Base-by-base conservation (phyloP, 2,797 vertebrate species). In the Amblyopsis hoosieri region DNA sequence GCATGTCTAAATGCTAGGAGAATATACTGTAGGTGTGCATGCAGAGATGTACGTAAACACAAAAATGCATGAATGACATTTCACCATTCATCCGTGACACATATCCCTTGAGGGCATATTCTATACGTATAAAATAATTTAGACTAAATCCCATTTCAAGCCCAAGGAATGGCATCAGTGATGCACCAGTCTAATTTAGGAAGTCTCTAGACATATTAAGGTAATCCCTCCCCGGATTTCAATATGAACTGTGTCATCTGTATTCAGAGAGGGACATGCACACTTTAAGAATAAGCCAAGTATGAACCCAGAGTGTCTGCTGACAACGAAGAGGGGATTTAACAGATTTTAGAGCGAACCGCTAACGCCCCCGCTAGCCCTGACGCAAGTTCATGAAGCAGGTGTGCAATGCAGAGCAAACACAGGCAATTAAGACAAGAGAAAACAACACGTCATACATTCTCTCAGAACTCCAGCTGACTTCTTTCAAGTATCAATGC, bases 201-300 rank as follows among this genome's bases (percentile, higher is more conserved):
- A 79, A 71, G 68, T 83, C 86, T 85, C 85, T 47, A 54, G 78
- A 78, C 78, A 89, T 73, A 81, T 81, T 70, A 67, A 82, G 53
- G 64, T 79, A 84, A 85, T 83, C 77, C 82, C 71, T 64, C 60
- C 31, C 23, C 54, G 74, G 75, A 78, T 81, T 85, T 81, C 62
- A 70, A 69, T 77, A 79, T 80, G 81, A 81, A 85, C 82, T 75
- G 61, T 83, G 85, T 83, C 78, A 77, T 88, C 76, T 76, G 81
- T 80, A 87, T 87, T 85, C 81, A 85, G 65, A 78, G 60, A 45
- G 52, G 52, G 54, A 46, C 57, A 29, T 1, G 54, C 64, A 67
- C 46, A 54, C 69, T 72, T 79, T 77, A 61, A 70, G 67, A 75
- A 74, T 66, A 69, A 74, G 67, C 68, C 46, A 4, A 67, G 67